Evolutionary conservation across 2,888 invertebrate genomes (phyloP).

Genomic region (Patella depressa): DNA sequence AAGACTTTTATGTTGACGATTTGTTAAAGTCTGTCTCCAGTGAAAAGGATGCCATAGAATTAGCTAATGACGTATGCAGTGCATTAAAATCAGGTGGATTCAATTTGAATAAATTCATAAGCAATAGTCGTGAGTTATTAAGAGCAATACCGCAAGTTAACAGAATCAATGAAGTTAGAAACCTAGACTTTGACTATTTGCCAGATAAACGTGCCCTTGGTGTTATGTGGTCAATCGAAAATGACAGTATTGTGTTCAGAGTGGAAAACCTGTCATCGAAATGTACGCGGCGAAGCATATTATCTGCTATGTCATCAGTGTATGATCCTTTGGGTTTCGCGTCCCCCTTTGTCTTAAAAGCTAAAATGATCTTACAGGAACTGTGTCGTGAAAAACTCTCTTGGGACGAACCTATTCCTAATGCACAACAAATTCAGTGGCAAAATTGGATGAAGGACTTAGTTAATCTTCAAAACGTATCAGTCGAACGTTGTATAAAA

Average conservation of each 20-base stretch:
- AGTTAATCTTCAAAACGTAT: background rate
- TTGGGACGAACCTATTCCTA: slow-evolving; percentile 11
- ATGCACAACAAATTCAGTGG: background rate
- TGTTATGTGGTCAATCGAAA: slow-evolving; percentile 26
- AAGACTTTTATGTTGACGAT: slow-evolving; percentile 32
- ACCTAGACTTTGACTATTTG: slow-evolving; percentile 14
- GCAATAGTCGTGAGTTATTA: slow-evolving; percentile 34
- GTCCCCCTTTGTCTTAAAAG: slow-evolving; percentile 17
- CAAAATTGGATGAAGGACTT: slow-evolving; percentile 16
- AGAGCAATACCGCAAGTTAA: slow-evolving; percentile 30
- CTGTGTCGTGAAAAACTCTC: background rate
- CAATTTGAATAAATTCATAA: slow-evolving; percentile 38
- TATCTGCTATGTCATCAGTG: slow-evolving; percentile 1
- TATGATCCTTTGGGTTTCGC: slow-evolving; percentile 22
- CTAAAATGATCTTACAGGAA: slow-evolving; percentile 18
- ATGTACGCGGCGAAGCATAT: background rate
- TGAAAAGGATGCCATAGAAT: slow-evolving; percentile 14
- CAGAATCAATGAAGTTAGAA: slow-evolving; percentile 22
- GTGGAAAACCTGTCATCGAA: slow-evolving; percentile 13
- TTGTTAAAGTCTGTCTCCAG: slow-evolving; percentile 16
- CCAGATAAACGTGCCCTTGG: slow-evolving; percentile 34
- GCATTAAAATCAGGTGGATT: slow-evolving; percentile 28
- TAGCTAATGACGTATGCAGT: background rate
- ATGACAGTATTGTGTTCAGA: slow-evolving; percentile 27
- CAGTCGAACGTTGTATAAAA: background rate